Percentiles rank a stretch among this genome's conserved stretches.
phyloP scores from a whole-genome alignment of 2,113 vertebrate species.

The Grallaria varia region DNA sequence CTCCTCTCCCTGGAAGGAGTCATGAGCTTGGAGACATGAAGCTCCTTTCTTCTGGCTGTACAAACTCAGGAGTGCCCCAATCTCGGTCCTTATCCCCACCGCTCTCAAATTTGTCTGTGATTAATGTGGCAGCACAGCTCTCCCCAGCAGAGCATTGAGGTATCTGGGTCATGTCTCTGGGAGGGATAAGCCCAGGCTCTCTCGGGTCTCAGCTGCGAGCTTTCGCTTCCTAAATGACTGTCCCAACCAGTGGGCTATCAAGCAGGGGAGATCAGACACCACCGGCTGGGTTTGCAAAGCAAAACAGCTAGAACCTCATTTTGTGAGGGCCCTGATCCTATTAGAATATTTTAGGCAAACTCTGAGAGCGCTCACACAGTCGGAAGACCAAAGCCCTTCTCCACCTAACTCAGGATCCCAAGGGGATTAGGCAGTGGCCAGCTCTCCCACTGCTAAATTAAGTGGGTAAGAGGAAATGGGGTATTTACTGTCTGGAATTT shows the following conservation, averaged over 20 bases:
- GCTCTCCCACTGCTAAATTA: not conserved
- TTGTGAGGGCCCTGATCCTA: constrained; percentile 8
- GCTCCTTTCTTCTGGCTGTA: not conserved
- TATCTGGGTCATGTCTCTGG: constrained; percentile 50
- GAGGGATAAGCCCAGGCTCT: constrained; percentile 24
- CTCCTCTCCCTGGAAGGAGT: not conserved
- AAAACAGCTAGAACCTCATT: constrained; percentile 16
- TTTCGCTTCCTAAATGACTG: constrained; percentile 56
- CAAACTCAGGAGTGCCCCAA: not conserved
- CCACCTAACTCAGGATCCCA: not conserved
- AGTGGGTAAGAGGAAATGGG: not conserved
- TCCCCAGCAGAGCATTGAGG: not conserved
- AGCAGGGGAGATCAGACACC: not conserved
- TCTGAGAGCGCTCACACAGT: not conserved
- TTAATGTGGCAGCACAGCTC: not conserved
- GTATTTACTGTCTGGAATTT: constrained; percentile 18
- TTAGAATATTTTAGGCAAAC: constrained; percentile 38
- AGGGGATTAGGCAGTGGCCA: not conserved
- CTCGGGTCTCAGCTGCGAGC: constrained; percentile 11
- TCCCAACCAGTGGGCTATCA: constrained; percentile 29
- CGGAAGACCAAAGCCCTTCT: constrained; percentile 15
- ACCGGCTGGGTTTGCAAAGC: constrained; percentile 39
- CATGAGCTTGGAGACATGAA: not conserved
- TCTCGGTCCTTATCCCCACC: not conserved
- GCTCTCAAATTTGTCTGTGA: not conserved